Evolutionary conservation across 2,113 vertebrate genomes (phyloP).

Genomic region (Labeo catla): DNA sequence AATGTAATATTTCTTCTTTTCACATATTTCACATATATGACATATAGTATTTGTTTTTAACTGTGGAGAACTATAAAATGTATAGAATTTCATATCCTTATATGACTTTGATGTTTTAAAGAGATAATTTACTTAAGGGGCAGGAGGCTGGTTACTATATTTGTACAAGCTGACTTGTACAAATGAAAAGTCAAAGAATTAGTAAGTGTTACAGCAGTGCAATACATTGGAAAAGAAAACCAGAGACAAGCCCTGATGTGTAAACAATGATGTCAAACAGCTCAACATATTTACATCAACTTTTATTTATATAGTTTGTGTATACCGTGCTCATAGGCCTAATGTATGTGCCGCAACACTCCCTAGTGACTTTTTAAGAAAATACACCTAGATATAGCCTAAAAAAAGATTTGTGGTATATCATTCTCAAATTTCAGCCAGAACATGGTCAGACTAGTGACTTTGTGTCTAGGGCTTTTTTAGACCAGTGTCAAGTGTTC

Average conservation of each 20-base stretch:
- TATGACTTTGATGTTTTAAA: background rate
- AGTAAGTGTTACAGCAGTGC: background rate
- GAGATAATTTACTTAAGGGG: constrained; percentile 15
- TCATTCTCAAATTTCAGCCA: background rate
- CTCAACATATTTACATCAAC: background rate
- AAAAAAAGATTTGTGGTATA: background rate
- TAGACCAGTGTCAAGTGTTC: background rate
- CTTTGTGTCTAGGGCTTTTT: background rate
- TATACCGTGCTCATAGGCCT: background rate
- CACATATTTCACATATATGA: no score
- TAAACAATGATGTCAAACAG: constrained; percentile 45
- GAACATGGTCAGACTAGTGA: background rate
- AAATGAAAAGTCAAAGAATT: background rate
- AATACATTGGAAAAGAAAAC: background rate
- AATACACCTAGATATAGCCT: background rate
- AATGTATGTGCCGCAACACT: background rate
- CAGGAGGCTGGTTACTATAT: background rate
- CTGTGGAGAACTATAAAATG: background rate
- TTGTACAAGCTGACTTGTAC: background rate
- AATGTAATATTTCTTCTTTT: no score
- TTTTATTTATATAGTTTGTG: background rate
- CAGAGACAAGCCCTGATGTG: constrained; percentile 34
- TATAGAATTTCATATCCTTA: background rate
- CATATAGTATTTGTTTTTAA: background rate
- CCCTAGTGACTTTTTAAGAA: background rate